Evolutionary conservation across 2,888 invertebrate species (phyloP).

Genomic region (Gisinianus flammeolus): DNA sequence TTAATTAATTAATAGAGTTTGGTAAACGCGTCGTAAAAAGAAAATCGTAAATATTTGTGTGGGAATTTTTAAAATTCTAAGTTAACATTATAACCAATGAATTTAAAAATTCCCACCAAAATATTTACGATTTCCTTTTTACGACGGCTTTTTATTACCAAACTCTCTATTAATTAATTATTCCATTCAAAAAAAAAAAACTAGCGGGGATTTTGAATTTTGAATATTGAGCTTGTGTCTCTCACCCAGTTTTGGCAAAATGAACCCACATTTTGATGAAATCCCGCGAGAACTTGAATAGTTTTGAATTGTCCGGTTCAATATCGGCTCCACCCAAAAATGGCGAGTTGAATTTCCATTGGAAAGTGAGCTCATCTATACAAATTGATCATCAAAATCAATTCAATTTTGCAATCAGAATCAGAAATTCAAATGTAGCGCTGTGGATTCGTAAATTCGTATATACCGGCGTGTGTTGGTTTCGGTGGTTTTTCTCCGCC

Average conservation of each 20-base stretch:
- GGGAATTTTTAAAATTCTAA: too few relatives aligned
- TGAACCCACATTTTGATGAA: conserved; percentile 23
- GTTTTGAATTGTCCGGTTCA: neutral
- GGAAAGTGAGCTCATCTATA: neutral
- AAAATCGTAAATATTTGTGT: too few relatives aligned
- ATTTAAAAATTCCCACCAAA: too few relatives aligned
- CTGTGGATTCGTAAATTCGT: too few relatives aligned
- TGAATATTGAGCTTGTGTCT: neutral
- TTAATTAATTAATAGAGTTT: too few relatives aligned
- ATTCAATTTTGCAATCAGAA: too few relatives aligned
- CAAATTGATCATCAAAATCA: too few relatives aligned
- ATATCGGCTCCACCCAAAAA: neutral
- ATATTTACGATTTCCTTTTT: too few relatives aligned
- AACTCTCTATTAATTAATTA: neutral
- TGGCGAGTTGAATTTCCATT: conserved; percentile 14
- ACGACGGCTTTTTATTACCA: too few relatives aligned
- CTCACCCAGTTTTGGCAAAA: conserved; percentile 31
- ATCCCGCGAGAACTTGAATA: conserved; percentile 20
- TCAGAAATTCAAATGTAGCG: too few relatives aligned
- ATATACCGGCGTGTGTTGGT: conserved; percentile 37
- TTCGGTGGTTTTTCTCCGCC: conserved; percentile 3
- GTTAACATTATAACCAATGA: too few relatives aligned
- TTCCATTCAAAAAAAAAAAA: neutral
- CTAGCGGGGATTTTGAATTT: neutral
- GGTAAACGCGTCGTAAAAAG: too few relatives aligned